Evolutionary conservation across 2,113 vertebrate species (phyloP).

Genomic region (Mellivora capensis): DNA sequence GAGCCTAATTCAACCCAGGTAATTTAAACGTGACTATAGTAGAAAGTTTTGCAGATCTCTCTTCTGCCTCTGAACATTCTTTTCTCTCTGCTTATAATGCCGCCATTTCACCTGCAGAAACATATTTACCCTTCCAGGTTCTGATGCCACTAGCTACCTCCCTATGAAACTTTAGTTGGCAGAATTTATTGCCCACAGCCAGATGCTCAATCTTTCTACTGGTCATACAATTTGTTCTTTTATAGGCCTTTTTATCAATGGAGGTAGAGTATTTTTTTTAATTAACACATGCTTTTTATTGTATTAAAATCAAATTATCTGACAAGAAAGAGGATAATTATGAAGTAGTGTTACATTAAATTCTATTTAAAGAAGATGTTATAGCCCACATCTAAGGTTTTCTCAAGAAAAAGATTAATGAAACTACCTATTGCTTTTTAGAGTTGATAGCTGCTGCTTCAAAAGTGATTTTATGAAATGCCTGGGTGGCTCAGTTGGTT

Average conservation of each 20-base stretch:
- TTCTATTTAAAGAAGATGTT: constrained; percentile 80
- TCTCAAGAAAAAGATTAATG: constrained; percentile 77
- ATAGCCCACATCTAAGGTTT: constrained; percentile 79
- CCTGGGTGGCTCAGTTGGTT: too few species aligned
- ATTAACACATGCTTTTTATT: constrained; percentile 61
- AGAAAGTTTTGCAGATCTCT: background rate
- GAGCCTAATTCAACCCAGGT: background rate
- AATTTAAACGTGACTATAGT: background rate
- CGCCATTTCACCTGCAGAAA: background rate
- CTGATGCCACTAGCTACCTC: background rate
- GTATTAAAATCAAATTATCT: constrained; percentile 83
- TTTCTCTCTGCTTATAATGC: background rate
- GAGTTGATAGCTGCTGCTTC: constrained; percentile 79
- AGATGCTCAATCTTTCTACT: background rate
- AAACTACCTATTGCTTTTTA: constrained; percentile 77
- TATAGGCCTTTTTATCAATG: background rate
- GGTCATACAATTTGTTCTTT: background rate
- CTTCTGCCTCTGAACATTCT: background rate
- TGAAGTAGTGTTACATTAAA: constrained; percentile 81
- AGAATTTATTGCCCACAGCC: background rate
- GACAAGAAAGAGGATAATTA: constrained; percentile 82
- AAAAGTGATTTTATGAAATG: constrained; percentile 56
- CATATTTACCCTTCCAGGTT: background rate
- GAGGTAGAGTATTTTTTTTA: background rate
- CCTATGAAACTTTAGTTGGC: background rate